Conservation (phyloP, 2,888 invertebrate genomes). For the Leptinotarsa tumamoca region DNA sequence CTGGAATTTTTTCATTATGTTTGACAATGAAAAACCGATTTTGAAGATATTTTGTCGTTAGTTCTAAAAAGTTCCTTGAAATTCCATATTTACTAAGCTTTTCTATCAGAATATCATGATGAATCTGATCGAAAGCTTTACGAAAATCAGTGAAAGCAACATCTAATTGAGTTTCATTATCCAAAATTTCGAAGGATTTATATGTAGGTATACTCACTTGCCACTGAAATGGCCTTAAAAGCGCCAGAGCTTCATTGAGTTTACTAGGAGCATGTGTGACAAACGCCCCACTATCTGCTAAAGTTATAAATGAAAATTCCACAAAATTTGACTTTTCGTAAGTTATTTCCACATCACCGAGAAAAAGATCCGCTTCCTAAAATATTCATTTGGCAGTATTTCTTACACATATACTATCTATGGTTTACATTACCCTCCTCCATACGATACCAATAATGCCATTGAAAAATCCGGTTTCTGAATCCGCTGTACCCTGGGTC, state of each 20-base stretch:
- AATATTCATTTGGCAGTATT: constrained; percentile 29
- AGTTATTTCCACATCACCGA: constrained; percentile 81
- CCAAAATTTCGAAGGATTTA: neutral
- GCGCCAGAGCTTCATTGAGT: constrained; percentile 79
- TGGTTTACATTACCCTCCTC: constrained; percentile 69
- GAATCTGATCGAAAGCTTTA: too few relatives aligned
- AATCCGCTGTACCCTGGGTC: constrained; percentile 76
- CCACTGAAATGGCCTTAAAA: constrained; percentile 80
- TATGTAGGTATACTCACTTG: constrained; percentile 67
- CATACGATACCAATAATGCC: constrained; percentile 80
- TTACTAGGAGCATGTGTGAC: constrained; percentile 80
- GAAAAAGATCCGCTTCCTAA: constrained; percentile 78
- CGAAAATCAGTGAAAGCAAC: too few relatives aligned
- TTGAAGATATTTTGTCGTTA: too few relatives aligned
- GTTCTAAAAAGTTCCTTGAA: too few relatives aligned
- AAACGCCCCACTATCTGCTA: constrained; percentile 83
- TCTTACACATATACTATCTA: neutral
- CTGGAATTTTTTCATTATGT: too few relatives aligned
- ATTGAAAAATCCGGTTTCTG: constrained; percentile 76
- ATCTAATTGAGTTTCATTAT: too few relatives aligned
- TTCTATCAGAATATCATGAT: too few relatives aligned
- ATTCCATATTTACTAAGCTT: too few relatives aligned
- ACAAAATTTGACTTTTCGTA: constrained; percentile 79
- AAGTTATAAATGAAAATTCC: constrained; percentile 81
- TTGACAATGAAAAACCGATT: too few relatives aligned